Base-by-base conservation (phyloP, 2,797 vertebrate genomes). In the Pseudochirops corinnae region DNA sequence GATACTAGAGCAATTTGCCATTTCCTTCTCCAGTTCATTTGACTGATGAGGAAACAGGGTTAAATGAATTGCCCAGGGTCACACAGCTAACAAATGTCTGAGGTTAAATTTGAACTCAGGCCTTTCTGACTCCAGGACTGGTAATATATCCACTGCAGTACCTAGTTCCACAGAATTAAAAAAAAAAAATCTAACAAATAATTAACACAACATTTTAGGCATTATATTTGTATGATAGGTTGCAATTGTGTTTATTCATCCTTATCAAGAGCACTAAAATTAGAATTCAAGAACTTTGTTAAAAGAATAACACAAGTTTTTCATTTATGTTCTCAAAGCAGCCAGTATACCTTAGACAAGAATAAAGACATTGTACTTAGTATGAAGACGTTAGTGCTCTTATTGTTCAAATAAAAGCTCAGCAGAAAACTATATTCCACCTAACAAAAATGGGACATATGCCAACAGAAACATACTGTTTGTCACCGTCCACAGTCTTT, bases 401-500 rank as follows among this genome's bases (percentile, higher is more conserved):
- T 94, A 96, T n/a, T 95, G 93, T 95, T 95, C 96, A 92, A 96
- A 95, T 82, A 92, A 91, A 97, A 67, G 93, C 53, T 12, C 50
- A 74, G 24, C 0, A 31, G 62, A 18, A 24, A 92, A 74, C 93
- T 7, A 18, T 39, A 28, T 87, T 87, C 93, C 92, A 93, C 92
- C 53, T 92, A 93, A 56, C 94, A 94, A 93, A 67, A n/a, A 5
- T 26, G 9, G 10, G 50, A 60, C 11, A 2, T 5, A 39, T 46
- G 96, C 95, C 92, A 92, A 21, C 4, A 10, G 0, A 39, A 67
- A 91, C 21, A 14, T 5, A 52, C 16, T 55, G 90, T 31, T 58
- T 53, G 52, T 46, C n/a, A 50, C 16, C 95, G 92, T 11, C 3
- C 2, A 9, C 87, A 91, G 91, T 46, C 12, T 55, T 92, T 94